phyloP scores from a whole-genome alignment of 2,888 invertebrate genomes.

The Tribolium freemani region DNA sequence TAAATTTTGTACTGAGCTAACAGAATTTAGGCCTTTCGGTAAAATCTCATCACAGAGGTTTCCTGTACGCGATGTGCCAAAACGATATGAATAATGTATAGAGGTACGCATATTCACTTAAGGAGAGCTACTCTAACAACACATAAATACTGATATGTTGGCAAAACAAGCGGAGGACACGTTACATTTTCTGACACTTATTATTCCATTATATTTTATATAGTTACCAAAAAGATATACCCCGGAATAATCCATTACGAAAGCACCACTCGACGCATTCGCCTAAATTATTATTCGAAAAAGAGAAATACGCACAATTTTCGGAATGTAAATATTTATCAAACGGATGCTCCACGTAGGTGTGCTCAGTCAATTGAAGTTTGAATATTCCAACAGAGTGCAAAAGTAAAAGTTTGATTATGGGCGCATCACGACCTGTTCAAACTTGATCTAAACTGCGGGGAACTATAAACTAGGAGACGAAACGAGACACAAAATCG shows the following conservation, averaged over 20 bases:
- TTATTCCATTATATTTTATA: conserved; percentile 44
- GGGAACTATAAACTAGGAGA: neutral
- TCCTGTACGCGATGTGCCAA: conserved; percentile 56
- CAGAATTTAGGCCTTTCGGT: conserved; percentile 55
- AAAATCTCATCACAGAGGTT: conserved; percentile 57
- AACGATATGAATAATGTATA: conserved; percentile 47
- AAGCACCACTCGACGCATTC: conserved; percentile 28
- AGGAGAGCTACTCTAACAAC: conserved; percentile 45
- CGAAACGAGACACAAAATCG: no score
- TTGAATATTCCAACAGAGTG: conserved; percentile 25
- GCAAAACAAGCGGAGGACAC: conserved; percentile 46
- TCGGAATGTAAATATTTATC: conserved; percentile 28
- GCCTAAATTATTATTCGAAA: conserved; percentile 8
- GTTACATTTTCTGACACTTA: conserved; percentile 45
- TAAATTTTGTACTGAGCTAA: conserved; percentile 60
- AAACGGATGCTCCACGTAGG: conserved; percentile 23
- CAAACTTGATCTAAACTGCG: neutral
- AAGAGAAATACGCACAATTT: conserved; percentile 16
- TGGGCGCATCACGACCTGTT: neutral
- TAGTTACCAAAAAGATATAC: conserved; percentile 9
- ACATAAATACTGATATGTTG: conserved; percentile 51
- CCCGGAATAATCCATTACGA: conserved; percentile 34
- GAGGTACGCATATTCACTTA: conserved; percentile 49
- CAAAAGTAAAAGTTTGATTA: conserved; percentile 16
- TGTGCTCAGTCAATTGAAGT: conserved; percentile 23